Evolutionary conservation across 2,888 invertebrate species (phyloP).

Genomic region (Dynastes tityus): DNA sequence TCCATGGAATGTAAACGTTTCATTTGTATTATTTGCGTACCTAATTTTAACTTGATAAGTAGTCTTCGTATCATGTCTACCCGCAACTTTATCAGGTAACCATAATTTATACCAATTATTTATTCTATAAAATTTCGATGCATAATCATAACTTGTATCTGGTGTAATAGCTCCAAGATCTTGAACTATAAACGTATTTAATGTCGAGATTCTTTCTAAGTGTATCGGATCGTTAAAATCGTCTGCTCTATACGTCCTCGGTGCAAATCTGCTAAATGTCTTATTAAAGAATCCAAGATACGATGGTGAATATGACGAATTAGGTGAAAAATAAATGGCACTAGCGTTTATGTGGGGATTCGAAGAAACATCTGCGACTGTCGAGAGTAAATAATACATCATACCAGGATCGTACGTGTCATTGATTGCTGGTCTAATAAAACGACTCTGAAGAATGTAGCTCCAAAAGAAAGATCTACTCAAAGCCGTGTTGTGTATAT

Average conservation of each 20-base stretch:
- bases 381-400: slow-evolving; percentile 97
- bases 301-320: slow-evolving; percentile 94
- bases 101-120: slow-evolving; percentile 96
- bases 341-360: slow-evolving; percentile 94
- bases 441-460: slow-evolving; percentile 91
- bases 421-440: slow-evolving; percentile 91
- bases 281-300: slow-evolving; percentile 97
- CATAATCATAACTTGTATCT: slow-evolving; percentile 89
- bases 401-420: slow-evolving; percentile 97
- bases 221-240: slow-evolving; percentile 98
- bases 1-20: slow-evolving; percentile 96
- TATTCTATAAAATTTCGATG: slow-evolving; percentile 90
- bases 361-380: slow-evolving; percentile 94
- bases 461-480: slow-evolving; percentile 97
- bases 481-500: slow-evolving; percentile 97
- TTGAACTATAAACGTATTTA: slow-evolving; percentile 90
- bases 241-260: slow-evolving; percentile 91
- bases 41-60: slow-evolving; percentile 95
- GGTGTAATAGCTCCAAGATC: slow-evolving; percentile 88
- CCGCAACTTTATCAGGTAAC: slow-evolving; percentile 87
- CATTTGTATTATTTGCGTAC: slow-evolving; percentile 95
- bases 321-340: slow-evolving; percentile 94
- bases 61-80: slow-evolving; percentile 91
- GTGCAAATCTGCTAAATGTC: slow-evolving; percentile 95
- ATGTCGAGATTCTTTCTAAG: slow-evolving; percentile 93